These are phyloP conservation scores for Loripinus fragilis DNA, from an alignment of 2,888 invertebrate species.

Conservation along the genomic window DNA sequence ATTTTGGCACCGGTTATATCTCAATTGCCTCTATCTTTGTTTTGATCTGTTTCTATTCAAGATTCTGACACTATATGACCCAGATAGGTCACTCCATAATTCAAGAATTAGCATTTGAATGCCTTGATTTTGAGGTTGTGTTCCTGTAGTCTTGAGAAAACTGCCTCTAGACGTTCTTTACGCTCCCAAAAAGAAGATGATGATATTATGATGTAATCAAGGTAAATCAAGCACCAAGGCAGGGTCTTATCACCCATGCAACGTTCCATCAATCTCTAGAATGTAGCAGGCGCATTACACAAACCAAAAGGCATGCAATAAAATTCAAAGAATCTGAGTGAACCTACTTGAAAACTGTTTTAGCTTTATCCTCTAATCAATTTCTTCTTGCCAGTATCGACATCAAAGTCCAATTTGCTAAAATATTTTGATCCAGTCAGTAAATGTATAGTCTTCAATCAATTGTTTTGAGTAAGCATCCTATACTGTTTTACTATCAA, in stretches of 20 bases:
- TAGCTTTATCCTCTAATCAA: not conserved
- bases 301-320: not conserved
- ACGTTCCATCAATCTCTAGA: not conserved
- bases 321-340: not conserved
- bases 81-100: slow-evolving; percentile 36
- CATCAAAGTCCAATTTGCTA: not conserved
- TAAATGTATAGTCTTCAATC: not conserved
- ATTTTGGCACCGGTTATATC: slow-evolving; percentile 39
- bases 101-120: slow-evolving; percentile 53
- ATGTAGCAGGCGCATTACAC: not conserved
- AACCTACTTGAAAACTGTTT: not conserved
- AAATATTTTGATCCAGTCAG: not conserved
- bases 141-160: slow-evolving; percentile 31
- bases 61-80: slow-evolving; percentile 50
- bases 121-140: slow-evolving; percentile 42
- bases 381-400: not conserved
- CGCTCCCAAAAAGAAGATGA: not conserved
- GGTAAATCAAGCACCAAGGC: not conserved
- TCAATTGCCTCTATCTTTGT: slow-evolving; percentile 28
- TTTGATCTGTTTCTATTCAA: slow-evolving; percentile 32
- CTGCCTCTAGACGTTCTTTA: slow-evolving; percentile 1
- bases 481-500: no score
- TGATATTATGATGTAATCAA: not conserved
- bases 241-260: not conserved
- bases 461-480: no score